Evolutionary conservation across 1,140 invertebrate species (phyloP).

Genomic region (Agrypnia vestita): DNA sequence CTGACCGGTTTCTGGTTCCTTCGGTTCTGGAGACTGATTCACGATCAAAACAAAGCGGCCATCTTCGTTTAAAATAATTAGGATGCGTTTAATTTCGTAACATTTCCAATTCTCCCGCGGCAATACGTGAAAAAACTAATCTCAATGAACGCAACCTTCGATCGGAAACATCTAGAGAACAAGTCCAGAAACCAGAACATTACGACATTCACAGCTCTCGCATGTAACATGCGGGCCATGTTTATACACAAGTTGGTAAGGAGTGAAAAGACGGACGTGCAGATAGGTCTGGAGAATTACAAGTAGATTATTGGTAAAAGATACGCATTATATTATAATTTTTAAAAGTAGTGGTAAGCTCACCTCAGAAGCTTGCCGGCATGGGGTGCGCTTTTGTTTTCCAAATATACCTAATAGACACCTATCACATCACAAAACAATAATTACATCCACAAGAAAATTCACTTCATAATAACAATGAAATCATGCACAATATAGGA

Average conservation of each 20-base stretch:
- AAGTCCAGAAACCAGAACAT: not conserved
- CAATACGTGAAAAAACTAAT: not conserved
- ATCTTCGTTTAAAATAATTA: slow-evolving; percentile 41
- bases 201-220: no score
- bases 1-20: slow-evolving; percentile 45
- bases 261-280: not conserved
- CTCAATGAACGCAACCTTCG: slow-evolving; percentile 1
- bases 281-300: slow-evolving; percentile 20
- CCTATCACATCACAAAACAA: slow-evolving; percentile 30
- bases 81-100: not conserved
- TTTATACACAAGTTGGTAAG: no score
- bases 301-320: not conserved
- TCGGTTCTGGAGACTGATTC: slow-evolving; percentile 43
- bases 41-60: slow-evolving; percentile 53
- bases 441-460: not conserved
- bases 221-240: no score
- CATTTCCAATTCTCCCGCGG: not conserved
- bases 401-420: no score
- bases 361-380: not conserved
- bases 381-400: not conserved
- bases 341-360: slow-evolving; percentile 1
- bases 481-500: slow-evolving; percentile 3
- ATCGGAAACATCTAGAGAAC: not conserved
- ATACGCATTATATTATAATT: no score
- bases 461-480: slow-evolving; percentile 6